Conservation (phyloP, 2,888 invertebrate genomes). For the Plebejus argus region DNA sequence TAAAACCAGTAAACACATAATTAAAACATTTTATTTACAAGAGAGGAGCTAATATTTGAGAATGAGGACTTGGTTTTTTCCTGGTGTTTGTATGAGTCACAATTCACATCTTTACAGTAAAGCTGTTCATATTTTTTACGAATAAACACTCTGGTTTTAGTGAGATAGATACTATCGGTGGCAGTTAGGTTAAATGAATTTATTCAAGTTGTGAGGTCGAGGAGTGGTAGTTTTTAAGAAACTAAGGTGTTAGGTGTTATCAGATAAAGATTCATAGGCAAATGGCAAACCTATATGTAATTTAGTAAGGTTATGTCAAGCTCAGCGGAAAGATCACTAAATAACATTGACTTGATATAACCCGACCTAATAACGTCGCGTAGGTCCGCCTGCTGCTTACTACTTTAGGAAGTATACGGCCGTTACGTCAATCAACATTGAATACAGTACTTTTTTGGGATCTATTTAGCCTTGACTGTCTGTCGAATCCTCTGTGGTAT, state of each 20-base stretch:
- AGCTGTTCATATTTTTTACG: not conserved
- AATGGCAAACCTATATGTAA: too few relatives aligned
- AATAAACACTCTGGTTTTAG: not conserved
- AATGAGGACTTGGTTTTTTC: slow-evolving; percentile 9
- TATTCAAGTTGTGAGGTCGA: not conserved
- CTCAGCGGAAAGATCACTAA: too few relatives aligned
- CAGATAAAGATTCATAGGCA: too few relatives aligned
- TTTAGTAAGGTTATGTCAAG: too few relatives aligned
- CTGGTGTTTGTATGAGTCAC: not conserved
- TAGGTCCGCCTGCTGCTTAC: too few relatives aligned
- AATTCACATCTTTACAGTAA: slow-evolving; percentile 5
- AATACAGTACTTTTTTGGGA: not conserved
- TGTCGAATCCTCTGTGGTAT: not conserved
- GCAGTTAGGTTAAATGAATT: not conserved
- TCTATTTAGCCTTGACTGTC: not conserved
- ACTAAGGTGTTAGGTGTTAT: too few relatives aligned
- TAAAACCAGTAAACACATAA: not conserved
- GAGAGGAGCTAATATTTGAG: not conserved
- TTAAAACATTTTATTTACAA: not conserved
- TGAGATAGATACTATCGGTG: not conserved
- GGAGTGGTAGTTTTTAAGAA: not conserved
- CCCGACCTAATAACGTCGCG: too few relatives aligned
- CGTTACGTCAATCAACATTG: too few relatives aligned
- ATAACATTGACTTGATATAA: too few relatives aligned
- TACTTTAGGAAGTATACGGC: too few relatives aligned